These are phyloP conservation scores for Ditula angustiorana DNA, from an alignment of 2,888 invertebrate species.

Conservation along the genomic window DNA sequence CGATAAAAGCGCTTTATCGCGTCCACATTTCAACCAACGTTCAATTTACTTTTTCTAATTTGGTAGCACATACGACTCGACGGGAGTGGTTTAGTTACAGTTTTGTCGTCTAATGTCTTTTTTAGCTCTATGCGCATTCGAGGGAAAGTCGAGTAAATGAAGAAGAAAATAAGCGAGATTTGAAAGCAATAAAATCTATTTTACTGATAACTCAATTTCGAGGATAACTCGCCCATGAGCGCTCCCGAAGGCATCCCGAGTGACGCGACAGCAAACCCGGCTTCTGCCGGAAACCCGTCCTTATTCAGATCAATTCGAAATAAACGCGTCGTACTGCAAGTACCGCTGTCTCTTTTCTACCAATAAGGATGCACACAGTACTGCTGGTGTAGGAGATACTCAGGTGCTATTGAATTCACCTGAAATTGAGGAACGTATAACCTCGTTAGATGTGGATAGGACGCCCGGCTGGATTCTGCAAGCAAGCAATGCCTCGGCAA, in stretches of 20 bases:
- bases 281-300: slow-evolving; percentile 13
- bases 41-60: slow-evolving; percentile 67
- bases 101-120: slow-evolving; percentile 17
- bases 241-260: slow-evolving; percentile 73
- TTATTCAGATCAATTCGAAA: slow-evolving; percentile 37
- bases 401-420: slow-evolving; percentile 20
- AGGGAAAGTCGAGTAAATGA: slow-evolving; percentile 14
- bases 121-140: not conserved
- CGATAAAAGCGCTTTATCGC: slow-evolving; percentile 74
- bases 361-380: slow-evolving; percentile 1
- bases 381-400: slow-evolving; percentile 16
- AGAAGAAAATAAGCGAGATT: slow-evolving; percentile 40
- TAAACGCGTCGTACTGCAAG: slow-evolving; percentile 11
- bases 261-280: slow-evolving; percentile 60
- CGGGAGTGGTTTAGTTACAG: slow-evolving; percentile 4
- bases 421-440: slow-evolving; percentile 56
- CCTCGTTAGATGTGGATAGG: slow-evolving; percentile 73
- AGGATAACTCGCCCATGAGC: slow-evolving; percentile 75
- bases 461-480: slow-evolving; percentile 72
- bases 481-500: slow-evolving; percentile 73
- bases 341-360: slow-evolving; percentile 22
- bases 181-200: slow-evolving; percentile 73
- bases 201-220: slow-evolving; percentile 71
- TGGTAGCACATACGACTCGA: slow-evolving; percentile 28
- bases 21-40: slow-evolving; percentile 68